Evolutionary conservation across 2,888 invertebrate genomes (phyloP).

Genomic region (Congeria kusceri): DNA sequence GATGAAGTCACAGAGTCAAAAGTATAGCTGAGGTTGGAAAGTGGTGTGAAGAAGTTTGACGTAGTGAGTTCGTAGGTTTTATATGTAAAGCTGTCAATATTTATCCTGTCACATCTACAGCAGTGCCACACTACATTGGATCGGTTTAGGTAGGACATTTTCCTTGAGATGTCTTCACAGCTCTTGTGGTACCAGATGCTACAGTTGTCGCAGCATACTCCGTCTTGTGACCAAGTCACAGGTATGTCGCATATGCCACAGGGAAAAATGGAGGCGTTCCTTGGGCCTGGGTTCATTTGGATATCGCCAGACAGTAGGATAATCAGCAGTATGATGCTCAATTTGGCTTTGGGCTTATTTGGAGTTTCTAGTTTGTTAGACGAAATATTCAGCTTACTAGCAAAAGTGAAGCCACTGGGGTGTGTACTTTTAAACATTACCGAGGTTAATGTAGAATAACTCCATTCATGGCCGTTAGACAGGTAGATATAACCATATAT

Average conservation of each 20-base stretch:
- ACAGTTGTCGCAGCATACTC: conserved; percentile 10
- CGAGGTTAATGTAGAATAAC: too few relatives aligned
- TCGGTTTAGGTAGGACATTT: not conserved
- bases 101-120: conserved; percentile 21
- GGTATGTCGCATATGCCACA: conserved; percentile 37
- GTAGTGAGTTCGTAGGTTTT: conserved; percentile 8
- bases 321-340: conserved; percentile 83
- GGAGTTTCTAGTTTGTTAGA: too few relatives aligned
- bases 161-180: conserved; percentile 7
- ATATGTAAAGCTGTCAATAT: conserved; percentile 12
- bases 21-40: not conserved
- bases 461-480: too few relatives aligned
- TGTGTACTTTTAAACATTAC: too few relatives aligned
- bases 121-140: conserved; percentile 14
- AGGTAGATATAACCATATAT: too few relatives aligned
- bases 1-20: conserved; percentile 3
- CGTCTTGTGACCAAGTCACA: conserved; percentile 5
- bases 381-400: too few relatives aligned
- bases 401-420: too few relatives aligned
- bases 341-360: too few relatives aligned
- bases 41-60: not conserved
- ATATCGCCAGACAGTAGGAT: conserved; percentile 86
- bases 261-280: conserved; percentile 8
- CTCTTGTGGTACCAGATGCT: conserved; percentile 17
- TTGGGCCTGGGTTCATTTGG: conserved; percentile 21